Evolutionary conservation across 2,888 invertebrate species (phyloP), one percentile per base, ranked within the genome.

Genomic region (Macrosoma leucophasiata): DNA sequence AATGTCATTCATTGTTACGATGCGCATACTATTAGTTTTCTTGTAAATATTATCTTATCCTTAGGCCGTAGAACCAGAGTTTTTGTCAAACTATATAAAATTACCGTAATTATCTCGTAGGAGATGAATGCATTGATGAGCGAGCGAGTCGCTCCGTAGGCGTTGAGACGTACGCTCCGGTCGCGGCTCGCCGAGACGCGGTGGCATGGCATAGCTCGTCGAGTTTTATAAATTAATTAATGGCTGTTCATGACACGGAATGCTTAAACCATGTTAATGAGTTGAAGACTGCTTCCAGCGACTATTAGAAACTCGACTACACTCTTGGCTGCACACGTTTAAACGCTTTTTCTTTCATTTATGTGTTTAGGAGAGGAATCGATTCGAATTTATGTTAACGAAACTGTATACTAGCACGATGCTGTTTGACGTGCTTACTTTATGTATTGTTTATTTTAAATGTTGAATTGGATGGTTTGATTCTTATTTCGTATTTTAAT

Each of bases 371-470:
- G 78, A 62, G 56, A 69, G 61, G 59, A 67, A 58, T 61, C 67
- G 61, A 70, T 65, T 68, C 62, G 59, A 62, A 46, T 69, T 58
- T 72, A 67, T 76, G 74, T 79, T 52, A 62, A 64, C 59, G 56
- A 73, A 66, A 71, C 58, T 71, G 71, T 78, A 62, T 26, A 76
- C 74, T 75, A 62, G 78, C 77, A 81, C 81, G 79, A 81, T 71
- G 79, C 78, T 84, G 77, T 82, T 84, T 76, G 75, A 78, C 81
- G 82, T 82, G 82, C 82, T 84, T 82, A 71, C 70, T 79, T 73
- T 68, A 71, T 81, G 78, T 81, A 71, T 66, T 74, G 69, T 76
- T 73, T 69, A 69, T 70, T 73, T 64, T 79, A 56, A 72, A 64
- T 82, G 81, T 82, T 77, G 64, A 56, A 73, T 71, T 77, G 73